These are phyloP conservation scores for Chanos chanos DNA, from an alignment of 2,797 vertebrate genomes.

Conservation along the genomic window DNA sequence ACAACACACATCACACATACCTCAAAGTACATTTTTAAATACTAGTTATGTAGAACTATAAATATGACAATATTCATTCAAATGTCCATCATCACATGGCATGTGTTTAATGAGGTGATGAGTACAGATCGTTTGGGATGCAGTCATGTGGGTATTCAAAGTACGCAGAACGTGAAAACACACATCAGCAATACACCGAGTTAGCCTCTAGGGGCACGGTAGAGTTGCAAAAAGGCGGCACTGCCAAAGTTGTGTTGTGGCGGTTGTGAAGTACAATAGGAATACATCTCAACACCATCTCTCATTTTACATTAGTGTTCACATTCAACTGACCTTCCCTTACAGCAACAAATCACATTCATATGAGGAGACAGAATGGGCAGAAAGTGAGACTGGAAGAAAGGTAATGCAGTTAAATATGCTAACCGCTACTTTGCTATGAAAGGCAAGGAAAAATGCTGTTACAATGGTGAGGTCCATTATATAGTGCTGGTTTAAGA, in stretches of 20 bases:
- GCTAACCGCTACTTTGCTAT: no score
- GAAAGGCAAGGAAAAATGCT: no score
- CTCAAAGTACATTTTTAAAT: slow-evolving; percentile 42
- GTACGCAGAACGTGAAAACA: slow-evolving; percentile 35
- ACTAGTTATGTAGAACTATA: slow-evolving; percentile 39
- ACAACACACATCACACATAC: slow-evolving; percentile 45
- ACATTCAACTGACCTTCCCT: slow-evolving; percentile 59
- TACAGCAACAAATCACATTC: slow-evolving; percentile 37
- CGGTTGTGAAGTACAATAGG: no score
- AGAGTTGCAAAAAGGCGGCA: no score
- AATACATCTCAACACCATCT: no score
- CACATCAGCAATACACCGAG: slow-evolving; percentile 10
- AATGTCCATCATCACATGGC: slow-evolving; percentile 32
- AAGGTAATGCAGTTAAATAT: no score
- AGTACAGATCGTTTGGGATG: slow-evolving; percentile 31
- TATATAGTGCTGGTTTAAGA: no score
- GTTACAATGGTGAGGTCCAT: no score
- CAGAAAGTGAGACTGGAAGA: slow-evolving; percentile 25
- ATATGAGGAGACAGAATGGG: slow-evolving; percentile 32
- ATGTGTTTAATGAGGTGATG: slow-evolving; percentile 30
- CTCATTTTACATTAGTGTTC: slow-evolving; percentile 31
- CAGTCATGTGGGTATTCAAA: slow-evolving; percentile 26
- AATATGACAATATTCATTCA: slow-evolving; percentile 41
- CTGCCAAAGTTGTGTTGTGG: no score
- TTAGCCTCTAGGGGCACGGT: no score